phyloP scores from a whole-genome alignment of 1,140 invertebrate species.

The Plodia interpunctella region DNA sequence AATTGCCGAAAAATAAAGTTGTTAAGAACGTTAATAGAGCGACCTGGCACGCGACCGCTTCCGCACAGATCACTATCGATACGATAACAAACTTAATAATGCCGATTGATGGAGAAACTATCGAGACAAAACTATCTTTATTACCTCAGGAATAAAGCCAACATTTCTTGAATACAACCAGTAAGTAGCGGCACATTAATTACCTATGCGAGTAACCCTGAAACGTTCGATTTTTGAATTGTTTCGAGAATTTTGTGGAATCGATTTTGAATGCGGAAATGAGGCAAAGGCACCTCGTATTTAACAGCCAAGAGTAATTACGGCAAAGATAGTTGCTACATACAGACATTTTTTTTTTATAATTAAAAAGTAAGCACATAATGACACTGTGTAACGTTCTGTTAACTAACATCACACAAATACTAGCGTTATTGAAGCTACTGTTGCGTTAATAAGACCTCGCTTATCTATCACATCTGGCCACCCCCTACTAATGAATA shows the following conservation, averaged over 20 bases:
- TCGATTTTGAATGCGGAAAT: not conserved
- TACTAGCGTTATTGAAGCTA: not conserved
- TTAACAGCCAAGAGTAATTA: not conserved
- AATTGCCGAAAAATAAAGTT: constrained; percentile 58
- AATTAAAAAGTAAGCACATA: no score
- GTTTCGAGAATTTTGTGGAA: constrained; percentile 7
- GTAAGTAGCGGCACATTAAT: not conserved
- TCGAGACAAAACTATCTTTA: constrained; percentile 18
- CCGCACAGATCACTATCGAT: constrained; percentile 52
- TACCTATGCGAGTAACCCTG: constrained; percentile 17
- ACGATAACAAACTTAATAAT: constrained; percentile 48
- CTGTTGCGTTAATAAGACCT: constrained; percentile 43
- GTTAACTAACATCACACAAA: constrained; percentile 1
- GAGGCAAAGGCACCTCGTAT: not conserved
- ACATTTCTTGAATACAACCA: constrained; percentile 4
- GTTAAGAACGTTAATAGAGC: constrained; percentile 43
- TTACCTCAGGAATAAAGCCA: not conserved
- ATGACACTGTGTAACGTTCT: not conserved
- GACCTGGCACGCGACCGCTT: constrained; percentile 46
- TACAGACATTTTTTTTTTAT: no score
- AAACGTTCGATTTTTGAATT: constrained; percentile 45
- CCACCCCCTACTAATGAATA: constrained; percentile 65
- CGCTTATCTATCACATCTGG: constrained; percentile 54
- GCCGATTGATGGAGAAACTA: constrained; percentile 21
- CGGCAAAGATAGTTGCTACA: not conserved